Evolutionary conservation across 2,888 invertebrate genomes (phyloP).

Genomic region (Callimorpha dominula): DNA sequence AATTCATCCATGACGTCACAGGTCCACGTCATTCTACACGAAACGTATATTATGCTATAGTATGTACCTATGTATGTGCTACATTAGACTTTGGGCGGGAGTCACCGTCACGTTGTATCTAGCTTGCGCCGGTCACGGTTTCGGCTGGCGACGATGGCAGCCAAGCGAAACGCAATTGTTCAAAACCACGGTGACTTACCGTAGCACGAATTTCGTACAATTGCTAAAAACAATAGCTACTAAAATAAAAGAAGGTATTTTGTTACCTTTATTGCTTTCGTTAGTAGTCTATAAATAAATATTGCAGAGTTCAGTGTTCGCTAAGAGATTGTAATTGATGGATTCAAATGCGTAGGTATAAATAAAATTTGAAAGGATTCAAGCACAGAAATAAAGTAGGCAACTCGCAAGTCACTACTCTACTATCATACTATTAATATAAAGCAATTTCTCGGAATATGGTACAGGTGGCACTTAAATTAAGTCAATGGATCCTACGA

Average conservation of each 20-base stretch:
- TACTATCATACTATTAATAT: background rate
- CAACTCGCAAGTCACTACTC: background rate
- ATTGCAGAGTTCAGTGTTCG: background rate
- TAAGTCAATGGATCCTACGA: background rate
- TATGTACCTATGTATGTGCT: background rate
- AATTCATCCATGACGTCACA: background rate
- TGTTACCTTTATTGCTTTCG: conserved; percentile 16
- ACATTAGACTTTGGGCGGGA: conserved; percentile 21
- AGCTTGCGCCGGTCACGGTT: conserved; percentile 45
- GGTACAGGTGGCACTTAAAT: background rate
- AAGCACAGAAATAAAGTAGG: background rate
- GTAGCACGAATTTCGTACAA: conserved; percentile 27
- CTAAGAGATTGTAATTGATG: background rate
- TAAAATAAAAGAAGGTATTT: conserved; percentile 21
- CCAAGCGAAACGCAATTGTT: conserved; percentile 60
- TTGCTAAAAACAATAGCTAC: conserved; percentile 22
- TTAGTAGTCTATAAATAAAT: conserved; percentile 10
- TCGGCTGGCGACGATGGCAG: conserved; percentile 40
- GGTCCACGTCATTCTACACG: background rate
- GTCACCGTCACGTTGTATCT: conserved; percentile 35
- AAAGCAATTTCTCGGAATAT: background rate
- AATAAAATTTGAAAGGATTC: background rate
- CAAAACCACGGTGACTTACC: conserved; percentile 56
- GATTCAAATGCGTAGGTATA: background rate
- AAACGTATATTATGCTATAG: background rate